Evolutionary conservation across 2,113 vertebrate genomes (phyloP), one percentile per base, ranked within the genome.

Genomic region (Pelobates fuscus): DNA sequence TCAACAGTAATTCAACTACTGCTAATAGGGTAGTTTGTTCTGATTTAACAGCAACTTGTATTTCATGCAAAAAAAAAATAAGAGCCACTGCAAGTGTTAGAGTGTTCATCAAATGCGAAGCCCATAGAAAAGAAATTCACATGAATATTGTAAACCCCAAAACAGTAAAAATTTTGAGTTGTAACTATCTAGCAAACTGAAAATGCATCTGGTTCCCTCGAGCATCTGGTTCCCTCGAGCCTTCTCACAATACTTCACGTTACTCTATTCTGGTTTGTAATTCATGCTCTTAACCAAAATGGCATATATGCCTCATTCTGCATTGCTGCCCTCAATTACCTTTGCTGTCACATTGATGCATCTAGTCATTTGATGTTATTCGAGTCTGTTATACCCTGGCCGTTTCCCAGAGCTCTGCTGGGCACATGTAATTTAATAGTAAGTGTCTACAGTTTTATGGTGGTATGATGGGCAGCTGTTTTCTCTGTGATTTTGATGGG

Each of bases 381-480:
- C 80, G 77, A 64, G 59, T 62, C 70, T 23, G 25, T 27, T 27
- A 49, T 49, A 32, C 62, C 41, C 61, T 29, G 63, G 67, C 74
- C 78, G 63, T 71, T 79, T 10, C 76, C 64, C 29, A 32, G 58
- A 10, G 32, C 11, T 27, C 15, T 78, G 52, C 75, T 72, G 64
- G 32, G 5, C 46, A 79, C 59, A 63, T 70, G 78, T 57, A 74
- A 78, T 68, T 57, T 20, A 75, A 76, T 71, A 75, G 32, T 54
- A 27, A 49, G 26, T 32, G 24, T 71, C 73, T 64, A 61, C 54
- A 70, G 60, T 66, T 65, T 69, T 71, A 74, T 70, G 44, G 23
- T 20, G 25, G 17, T 23, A 32, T 46, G 30, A 30, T 77, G 24
- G 55, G 54, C 43, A 71, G n/a, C 41, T 62, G 24, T 64, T 70